Percentiles rank a stretch among this genome's conserved stretches.
phyloP scores from a whole-genome alignment of 2,888 invertebrate genomes.

The Eristalinus aeneus region DNA sequence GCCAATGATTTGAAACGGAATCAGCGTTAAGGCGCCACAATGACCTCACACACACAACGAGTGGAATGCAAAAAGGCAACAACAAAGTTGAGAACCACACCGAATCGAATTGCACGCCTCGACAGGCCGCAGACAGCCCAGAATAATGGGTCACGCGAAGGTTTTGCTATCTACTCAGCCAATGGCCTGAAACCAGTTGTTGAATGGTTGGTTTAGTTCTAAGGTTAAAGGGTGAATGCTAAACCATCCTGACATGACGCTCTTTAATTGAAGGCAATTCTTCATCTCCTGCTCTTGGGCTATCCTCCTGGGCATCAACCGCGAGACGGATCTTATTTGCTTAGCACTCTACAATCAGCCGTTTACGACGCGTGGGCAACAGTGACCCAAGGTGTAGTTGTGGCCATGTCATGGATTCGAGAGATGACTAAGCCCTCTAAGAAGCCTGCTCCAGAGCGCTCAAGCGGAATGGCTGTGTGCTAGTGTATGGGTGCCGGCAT shows the following conservation, averaged over 20 bases:
- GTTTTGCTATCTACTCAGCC: constrained; percentile 29
- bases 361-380: constrained; percentile 25
- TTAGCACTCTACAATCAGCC: constrained; percentile 24
- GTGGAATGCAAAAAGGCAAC: constrained; percentile 44
- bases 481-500: constrained; percentile 6
- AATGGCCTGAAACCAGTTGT: background rate
- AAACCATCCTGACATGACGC: constrained; percentile 31
- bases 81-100: constrained; percentile 26
- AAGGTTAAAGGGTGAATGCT: constrained; percentile 38
- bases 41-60: constrained; percentile 39
- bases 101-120: constrained; percentile 31
- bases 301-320: constrained; percentile 5
- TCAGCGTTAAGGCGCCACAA: constrained; percentile 69
- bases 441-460: background rate
- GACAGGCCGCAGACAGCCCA: constrained; percentile 10
- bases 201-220: background rate
- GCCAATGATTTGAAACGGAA: constrained; percentile 56
- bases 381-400: constrained; percentile 19
- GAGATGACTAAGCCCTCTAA: background rate
- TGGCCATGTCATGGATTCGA: background rate
- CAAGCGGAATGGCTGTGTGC: background rate
- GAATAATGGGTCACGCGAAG: constrained; percentile 49
- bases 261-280: constrained; percentile 45
- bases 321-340: constrained; percentile 11
- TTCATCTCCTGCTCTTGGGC: constrained; percentile 16